Percentiles rank a stretch among this genome's conserved stretches.
Conservation (phyloP, 2,888 invertebrate genomes). For the Cinara cedri region DNA sequence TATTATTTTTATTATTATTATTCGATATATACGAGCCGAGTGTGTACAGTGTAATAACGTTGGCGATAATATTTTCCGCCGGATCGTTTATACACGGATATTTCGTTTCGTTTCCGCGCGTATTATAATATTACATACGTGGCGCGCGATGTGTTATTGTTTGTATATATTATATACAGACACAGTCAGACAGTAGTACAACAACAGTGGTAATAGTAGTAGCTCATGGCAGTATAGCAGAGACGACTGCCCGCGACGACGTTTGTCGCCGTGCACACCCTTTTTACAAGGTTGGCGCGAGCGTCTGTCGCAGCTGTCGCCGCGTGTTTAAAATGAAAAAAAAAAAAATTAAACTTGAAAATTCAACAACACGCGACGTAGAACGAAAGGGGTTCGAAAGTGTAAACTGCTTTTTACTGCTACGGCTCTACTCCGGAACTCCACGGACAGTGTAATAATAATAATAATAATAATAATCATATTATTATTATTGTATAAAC, state of each 20-base stretch:
- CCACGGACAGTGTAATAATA: constrained; percentile 26
- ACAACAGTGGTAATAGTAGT: neutral
- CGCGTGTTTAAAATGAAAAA: constrained; percentile 29
- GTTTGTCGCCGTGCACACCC: constrained; percentile 34
- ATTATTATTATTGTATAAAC: no score
- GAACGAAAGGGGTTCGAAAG: constrained; percentile 53
- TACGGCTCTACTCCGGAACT: neutral
- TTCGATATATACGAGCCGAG: neutral
- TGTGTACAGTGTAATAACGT: neutral
- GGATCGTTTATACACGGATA: no score
- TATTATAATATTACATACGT: neutral
- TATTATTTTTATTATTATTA: no score
- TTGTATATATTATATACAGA: neutral
- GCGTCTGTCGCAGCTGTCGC: constrained; percentile 54
- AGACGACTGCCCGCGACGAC: constrained; percentile 41
- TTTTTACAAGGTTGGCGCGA: constrained; percentile 42
- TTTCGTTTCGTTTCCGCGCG: constrained; percentile 11
- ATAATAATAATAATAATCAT: constrained; percentile 13
- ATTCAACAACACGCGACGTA: constrained; percentile 42
- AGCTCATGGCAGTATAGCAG: no score
- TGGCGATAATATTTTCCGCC: constrained; percentile 35
- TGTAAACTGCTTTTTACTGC: constrained; percentile 21
- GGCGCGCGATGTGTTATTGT: neutral
- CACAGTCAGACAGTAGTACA: neutral
- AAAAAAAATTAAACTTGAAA: constrained; percentile 52